Conservation (phyloP, 2,888 invertebrate genomes). For the Pristionchus maxplancki region DNA sequence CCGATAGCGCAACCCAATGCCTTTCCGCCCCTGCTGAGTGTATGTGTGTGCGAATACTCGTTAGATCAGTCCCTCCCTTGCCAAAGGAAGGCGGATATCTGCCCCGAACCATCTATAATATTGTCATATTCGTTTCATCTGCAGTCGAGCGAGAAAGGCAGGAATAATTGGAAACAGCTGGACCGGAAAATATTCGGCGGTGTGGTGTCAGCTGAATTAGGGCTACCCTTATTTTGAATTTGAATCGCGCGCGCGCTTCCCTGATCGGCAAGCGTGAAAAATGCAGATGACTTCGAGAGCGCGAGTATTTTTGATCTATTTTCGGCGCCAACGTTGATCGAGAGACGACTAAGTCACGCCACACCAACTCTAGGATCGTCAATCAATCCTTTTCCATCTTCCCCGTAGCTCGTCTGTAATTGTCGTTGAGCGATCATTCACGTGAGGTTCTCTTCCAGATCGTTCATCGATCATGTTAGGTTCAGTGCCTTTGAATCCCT, state of each 20-base stretch:
- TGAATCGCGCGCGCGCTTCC: not conserved
- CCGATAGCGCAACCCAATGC: not conserved
- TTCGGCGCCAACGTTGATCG: not conserved
- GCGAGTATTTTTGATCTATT: constrained; percentile 47
- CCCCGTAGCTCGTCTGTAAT: not conserved
- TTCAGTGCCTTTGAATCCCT: not conserved
- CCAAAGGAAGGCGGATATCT: not conserved
- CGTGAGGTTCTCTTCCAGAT: not conserved
- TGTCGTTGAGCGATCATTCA: not conserved
- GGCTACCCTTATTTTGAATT: not conserved
- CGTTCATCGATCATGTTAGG: not conserved
- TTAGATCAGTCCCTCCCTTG: not conserved
- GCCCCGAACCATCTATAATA: constrained; percentile 39
- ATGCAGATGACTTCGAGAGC: not conserved
- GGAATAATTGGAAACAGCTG: not conserved
- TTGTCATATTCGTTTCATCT: constrained; percentile 3
- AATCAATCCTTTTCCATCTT: not conserved
- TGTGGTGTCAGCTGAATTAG: not conserved
- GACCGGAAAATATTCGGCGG: constrained; percentile 20
- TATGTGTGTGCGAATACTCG: constrained; percentile 22
- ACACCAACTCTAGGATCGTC: not conserved
- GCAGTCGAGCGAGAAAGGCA: constrained; percentile 4
- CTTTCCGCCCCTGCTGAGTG: constrained; percentile 40
- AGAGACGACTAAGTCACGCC: not conserved
- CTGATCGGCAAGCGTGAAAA: not conserved